Base-by-base conservation (phyloP, 2,888 invertebrate species). In the Apamea anceps region DNA sequence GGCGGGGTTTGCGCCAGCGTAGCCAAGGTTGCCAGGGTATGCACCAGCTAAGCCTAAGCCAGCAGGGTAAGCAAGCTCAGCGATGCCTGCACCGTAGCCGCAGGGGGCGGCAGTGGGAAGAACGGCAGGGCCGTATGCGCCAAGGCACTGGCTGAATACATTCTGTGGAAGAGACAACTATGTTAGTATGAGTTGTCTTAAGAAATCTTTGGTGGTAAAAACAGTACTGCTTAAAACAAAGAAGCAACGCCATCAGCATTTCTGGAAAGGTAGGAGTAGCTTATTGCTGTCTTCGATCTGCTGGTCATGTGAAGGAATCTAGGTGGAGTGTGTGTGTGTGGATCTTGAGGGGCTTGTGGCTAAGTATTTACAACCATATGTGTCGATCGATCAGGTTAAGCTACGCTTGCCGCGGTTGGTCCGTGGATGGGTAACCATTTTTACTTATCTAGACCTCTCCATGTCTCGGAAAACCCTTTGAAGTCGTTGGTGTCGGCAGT, bases 111-210 rank as follows among this genome's bases (percentile, higher is more conserved):
- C 0, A 4, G 75, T 18, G 2, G 71, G 45, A 8, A 75, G 42
- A 5, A 86, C 84, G 32, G 87, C 79, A 25, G 79, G 72, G 7
- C 51, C 57, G 12, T 67, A 73, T 0, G 85, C 73, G 12, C 78
- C 75, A 12, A 51, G 3, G 21, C 54, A 72, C n/a, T 80, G 74
- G 37, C 85, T 65, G 62, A 85, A 85, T 10, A 62, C 84, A 70
- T 84, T 84, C 85, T 84, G 72, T 28, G 32, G 25, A 54, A 74
- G 32, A 66, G 0, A 42, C 15, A 0, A 21, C 10, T 5, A 37
- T 48, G 66, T 25, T 6, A 28, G 37, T 6, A 37, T 1, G 48
- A 12, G 1, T 7, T 21, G 0, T n/a, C 3, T 13, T 4, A 4
- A 37, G 21, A 7, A 15, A 15, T 6, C 0, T 3, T 32, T 21